phyloP scores from a whole-genome alignment of 2,113 vertebrate species.

The Brachionichthys hirsutus region DNA sequence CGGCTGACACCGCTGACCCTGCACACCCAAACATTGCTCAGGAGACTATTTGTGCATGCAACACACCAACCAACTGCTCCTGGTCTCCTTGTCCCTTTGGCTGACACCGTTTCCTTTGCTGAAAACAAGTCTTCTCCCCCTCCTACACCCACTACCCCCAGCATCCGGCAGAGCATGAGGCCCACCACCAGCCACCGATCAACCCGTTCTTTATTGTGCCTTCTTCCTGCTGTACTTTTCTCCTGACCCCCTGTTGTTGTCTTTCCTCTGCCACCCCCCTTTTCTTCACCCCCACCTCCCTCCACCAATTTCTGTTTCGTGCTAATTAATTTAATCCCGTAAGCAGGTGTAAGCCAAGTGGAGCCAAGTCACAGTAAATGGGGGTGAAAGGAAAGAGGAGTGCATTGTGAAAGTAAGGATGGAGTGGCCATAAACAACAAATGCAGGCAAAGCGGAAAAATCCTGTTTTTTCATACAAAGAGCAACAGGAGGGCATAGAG shows the following conservation, averaged over 20 bases:
- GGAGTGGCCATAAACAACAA: slow-evolving; percentile 64
- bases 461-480: slow-evolving; percentile 50
- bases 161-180: slow-evolving; percentile 56
- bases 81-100: slow-evolving; percentile 31
- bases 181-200: slow-evolving; percentile 45
- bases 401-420: slow-evolving; percentile 64
- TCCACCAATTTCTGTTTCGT: slow-evolving; percentile 73
- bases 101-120: slow-evolving; percentile 46
- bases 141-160: slow-evolving; percentile 26
- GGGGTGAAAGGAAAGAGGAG: slow-evolving; percentile 60
- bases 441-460: slow-evolving; percentile 71
- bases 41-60: slow-evolving; percentile 41
- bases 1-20: slow-evolving; percentile 59
- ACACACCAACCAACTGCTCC: slow-evolving; percentile 25
- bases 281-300: slow-evolving; percentile 26
- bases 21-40: slow-evolving; percentile 62
- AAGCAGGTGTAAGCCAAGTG: slow-evolving; percentile 84
- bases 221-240: slow-evolving; percentile 62
- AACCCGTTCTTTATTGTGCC: slow-evolving; percentile 71
- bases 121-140: slow-evolving; percentile 49
- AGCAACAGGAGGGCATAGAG: slow-evolving; percentile 13
- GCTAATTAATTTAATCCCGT: slow-evolving; percentile 87
- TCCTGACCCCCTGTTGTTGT: slow-evolving; percentile 64
- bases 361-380: slow-evolving; percentile 72
- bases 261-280: slow-evolving; percentile 37